phyloP scores from a whole-genome alignment of 2,113 vertebrate species.

The Nycticebus coucang region DNA sequence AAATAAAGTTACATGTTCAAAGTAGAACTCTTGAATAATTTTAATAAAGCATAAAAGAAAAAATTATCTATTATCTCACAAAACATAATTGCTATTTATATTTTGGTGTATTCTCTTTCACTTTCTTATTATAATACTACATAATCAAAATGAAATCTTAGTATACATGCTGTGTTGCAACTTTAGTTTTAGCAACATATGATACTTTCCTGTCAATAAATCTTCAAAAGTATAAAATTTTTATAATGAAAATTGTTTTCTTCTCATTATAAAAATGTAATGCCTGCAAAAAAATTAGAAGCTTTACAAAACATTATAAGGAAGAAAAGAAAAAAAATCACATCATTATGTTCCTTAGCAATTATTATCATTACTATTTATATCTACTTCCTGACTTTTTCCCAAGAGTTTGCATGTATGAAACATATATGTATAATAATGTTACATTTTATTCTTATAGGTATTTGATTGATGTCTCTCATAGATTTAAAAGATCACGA shows the following conservation, averaged over 20 bases:
- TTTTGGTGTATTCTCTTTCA: neutral
- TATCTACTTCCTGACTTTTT: neutral
- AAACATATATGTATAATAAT: neutral
- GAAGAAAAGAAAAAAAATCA: neutral
- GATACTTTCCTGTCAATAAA: conserved; percentile 47
- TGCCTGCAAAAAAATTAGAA: neutral
- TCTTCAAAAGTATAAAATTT: conserved; percentile 28
- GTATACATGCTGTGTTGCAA: neutral
- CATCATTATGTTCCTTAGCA: neutral
- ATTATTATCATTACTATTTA: neutral
- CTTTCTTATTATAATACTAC: neutral
- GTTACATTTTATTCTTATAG: neutral
- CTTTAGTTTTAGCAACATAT: conserved; percentile 29
- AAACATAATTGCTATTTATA: neutral
- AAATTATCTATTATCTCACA: neutral
- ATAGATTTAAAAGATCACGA: neutral
- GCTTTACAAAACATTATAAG: conserved; percentile 14
- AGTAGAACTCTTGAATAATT: neutral
- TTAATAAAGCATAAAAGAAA: neutral
- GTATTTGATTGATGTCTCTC: neutral
- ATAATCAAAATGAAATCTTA: conserved; percentile 21
- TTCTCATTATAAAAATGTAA: neutral
- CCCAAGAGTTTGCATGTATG: neutral
- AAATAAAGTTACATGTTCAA: neutral
- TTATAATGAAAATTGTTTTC: neutral